phyloP scores from a whole-genome alignment of 1,140 invertebrate genomes.

The Lepidurus apus region DNA sequence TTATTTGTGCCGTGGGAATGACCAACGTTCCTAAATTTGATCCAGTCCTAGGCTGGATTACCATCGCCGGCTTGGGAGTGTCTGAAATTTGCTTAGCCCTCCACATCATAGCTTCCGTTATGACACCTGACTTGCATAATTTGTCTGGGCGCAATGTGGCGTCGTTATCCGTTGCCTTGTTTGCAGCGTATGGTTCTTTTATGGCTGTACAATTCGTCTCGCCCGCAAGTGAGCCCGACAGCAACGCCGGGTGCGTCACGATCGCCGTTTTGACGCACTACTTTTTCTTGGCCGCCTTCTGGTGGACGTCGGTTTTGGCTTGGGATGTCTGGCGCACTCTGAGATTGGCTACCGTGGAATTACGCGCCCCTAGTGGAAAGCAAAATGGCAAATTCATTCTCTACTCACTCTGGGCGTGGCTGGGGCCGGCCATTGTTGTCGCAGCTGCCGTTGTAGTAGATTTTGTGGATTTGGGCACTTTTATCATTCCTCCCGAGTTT shows the following conservation, averaged over 20 bases:
- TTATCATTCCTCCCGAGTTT: slow-evolving; percentile 42
- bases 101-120: slow-evolving; percentile 48
- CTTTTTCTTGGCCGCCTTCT: slow-evolving; percentile 52
- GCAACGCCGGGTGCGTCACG: slow-evolving; percentile 40
- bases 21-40: slow-evolving; percentile 44
- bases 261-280: slow-evolving; percentile 51
- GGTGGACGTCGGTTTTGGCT: slow-evolving; percentile 57
- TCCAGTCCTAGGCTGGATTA: slow-evolving; percentile 47
- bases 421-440: slow-evolving; percentile 49
- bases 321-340: slow-evolving; percentile 55
- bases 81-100: slow-evolving; percentile 49
- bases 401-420: slow-evolving; percentile 54
- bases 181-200: slow-evolving; percentile 49
- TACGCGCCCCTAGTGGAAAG: slow-evolving; percentile 46
- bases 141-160: slow-evolving; percentile 52
- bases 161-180: slow-evolving; percentile 47
- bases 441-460: slow-evolving; percentile 49
- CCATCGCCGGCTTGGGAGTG: slow-evolving; percentile 46
- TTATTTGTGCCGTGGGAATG: slow-evolving; percentile 39
- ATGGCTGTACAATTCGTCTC: slow-evolving; percentile 45
- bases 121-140: slow-evolving; percentile 50
- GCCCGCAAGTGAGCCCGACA: slow-evolving; percentile 28
- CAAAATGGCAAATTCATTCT: slow-evolving; percentile 47
- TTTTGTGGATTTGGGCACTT: slow-evolving; percentile 39
- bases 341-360: slow-evolving; percentile 48